A percentile compares a stretch with the other conserved stretches of the same genome.
phyloP scores from a whole-genome alignment of 2,797 vertebrate species.

The Tangara arthus region DNA sequence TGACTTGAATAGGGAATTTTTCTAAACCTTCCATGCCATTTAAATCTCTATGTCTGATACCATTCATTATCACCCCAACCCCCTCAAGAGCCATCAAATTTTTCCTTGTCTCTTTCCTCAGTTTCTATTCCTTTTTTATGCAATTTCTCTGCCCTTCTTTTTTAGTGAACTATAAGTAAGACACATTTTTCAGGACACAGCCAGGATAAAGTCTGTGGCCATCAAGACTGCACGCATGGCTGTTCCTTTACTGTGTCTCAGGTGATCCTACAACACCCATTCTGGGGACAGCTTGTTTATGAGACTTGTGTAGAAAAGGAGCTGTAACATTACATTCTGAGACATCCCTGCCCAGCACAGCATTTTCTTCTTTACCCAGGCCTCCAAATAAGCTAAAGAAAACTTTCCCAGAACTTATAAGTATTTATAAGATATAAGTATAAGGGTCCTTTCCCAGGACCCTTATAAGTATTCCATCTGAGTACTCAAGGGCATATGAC shows the following conservation, averaged over 20 bases:
- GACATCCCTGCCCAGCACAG: background rate
- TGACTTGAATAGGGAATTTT: background rate
- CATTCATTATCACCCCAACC: background rate
- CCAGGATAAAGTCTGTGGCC: background rate
- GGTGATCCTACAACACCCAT: fast-evolving
- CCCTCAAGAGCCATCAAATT: background rate
- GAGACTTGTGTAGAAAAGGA: background rate
- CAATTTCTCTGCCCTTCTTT: background rate
- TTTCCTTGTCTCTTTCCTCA: background rate
- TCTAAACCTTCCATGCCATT: background rate
- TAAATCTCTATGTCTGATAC: background rate
- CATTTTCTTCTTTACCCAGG: background rate
- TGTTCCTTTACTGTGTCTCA: background rate
- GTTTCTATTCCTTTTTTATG: background rate
- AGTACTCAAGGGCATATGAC: background rate
- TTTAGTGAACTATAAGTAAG: background rate
- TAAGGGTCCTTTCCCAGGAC: background rate
- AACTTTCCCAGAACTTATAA: background rate
- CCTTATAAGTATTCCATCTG: background rate
- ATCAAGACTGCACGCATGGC: background rate
- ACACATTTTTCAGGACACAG: background rate
- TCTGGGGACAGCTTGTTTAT: background rate
- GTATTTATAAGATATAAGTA: too few species aligned
- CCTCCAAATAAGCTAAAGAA: background rate
- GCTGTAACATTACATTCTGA: background rate